These are phyloP conservation scores for Graptemys geographica DNA, from an alignment of 2,797 vertebrate genomes.

Conservation along the genomic window DNA sequence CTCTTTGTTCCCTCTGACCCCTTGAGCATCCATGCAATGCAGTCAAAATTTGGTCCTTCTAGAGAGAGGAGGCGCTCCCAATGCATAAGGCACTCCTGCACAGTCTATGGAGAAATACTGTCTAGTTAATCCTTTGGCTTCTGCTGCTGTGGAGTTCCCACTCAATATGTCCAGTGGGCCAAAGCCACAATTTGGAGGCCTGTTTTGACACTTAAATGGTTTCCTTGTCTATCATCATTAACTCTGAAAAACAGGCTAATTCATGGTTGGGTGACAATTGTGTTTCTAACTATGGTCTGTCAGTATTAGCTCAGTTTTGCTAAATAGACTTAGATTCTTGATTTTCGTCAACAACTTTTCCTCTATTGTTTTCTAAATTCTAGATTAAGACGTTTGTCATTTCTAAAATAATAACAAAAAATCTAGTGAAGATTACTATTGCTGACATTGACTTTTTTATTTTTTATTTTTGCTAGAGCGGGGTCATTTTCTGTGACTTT, in stretches of 20 bases:
- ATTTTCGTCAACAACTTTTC: conserved; percentile 60
- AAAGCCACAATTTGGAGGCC: background rate
- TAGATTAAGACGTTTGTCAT: conserved; percentile 20
- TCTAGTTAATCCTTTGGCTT: conserved; percentile 10
- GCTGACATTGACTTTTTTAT: background rate
- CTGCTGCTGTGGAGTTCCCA: background rate
- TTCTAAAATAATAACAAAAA: conserved; percentile 51
- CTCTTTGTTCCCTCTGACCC: background rate
- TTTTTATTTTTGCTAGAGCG: background rate
- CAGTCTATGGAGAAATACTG: conserved; percentile 20
- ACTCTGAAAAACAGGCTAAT: conserved; percentile 40
- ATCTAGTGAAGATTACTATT: background rate
- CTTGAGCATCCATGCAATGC: conserved; percentile 28
- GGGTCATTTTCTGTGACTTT: conserved; percentile 26
- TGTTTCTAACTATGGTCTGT: conserved; percentile 46
- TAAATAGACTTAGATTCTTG: background rate
- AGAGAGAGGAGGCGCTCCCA: conserved; percentile 19
- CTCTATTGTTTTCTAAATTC: conserved; percentile 32
- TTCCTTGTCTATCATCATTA: conserved; percentile 19
- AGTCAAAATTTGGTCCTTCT: conserved; percentile 36
- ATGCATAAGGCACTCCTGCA: background rate
- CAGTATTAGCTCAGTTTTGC: conserved; percentile 30
- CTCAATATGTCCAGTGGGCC: background rate
- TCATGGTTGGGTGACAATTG: conserved; percentile 38
- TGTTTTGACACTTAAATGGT: background rate